Conservation (phyloP, 1,140 invertebrate species). For the Potamilus streckersoni region DNA sequence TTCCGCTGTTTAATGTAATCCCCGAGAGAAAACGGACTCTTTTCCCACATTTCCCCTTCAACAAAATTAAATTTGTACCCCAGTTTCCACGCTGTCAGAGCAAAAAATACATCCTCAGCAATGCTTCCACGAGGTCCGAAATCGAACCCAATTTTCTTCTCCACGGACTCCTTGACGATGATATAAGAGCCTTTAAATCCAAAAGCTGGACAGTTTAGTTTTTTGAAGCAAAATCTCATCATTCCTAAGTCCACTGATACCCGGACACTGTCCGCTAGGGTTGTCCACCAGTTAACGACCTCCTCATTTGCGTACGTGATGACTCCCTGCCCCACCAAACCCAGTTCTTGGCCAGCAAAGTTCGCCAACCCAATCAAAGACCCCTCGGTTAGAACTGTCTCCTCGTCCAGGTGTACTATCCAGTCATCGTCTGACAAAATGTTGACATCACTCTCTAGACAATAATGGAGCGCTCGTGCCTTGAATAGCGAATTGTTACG, state of each 20-base stretch:
- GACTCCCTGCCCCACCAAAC: conserved; percentile 96
- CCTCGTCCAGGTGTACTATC: conserved; percentile 98
- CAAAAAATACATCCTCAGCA: conserved; percentile 96
- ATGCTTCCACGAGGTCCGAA: conserved; percentile 95
- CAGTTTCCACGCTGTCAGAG: conserved; percentile 81
- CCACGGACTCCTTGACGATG: conserved; percentile 82
- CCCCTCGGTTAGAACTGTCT: conserved; percentile 93
- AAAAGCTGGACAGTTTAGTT: conserved; percentile 95
- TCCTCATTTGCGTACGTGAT: conserved; percentile 98
- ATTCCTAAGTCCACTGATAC: conserved; percentile 94
- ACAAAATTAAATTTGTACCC: conserved; percentile 68
- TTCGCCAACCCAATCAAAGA: conserved; percentile 91
- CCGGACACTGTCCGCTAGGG: conserved; percentile 94
- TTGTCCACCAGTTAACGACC: conserved; percentile 96
- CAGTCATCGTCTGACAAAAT: conserved; percentile 90
- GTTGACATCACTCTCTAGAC: conserved; percentile 90
- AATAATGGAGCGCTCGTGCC: conserved; percentile 94
- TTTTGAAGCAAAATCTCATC: conserved; percentile 89
- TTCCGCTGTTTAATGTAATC: conserved; percentile 97
- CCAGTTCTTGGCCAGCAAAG: conserved; percentile 91
- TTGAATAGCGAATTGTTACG: conserved; percentile 94
- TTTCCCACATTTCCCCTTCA: conserved; percentile 93
- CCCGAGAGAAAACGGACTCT: conserved; percentile 93
- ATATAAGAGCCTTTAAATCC: conserved; percentile 85
- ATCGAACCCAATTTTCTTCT: conserved; percentile 92